A percentile compares a stretch with the other conserved stretches of the same genome.
Evolutionary conservation across 2,888 invertebrate species (phyloP).

Genomic region (Habroteleia sp.): DNA sequence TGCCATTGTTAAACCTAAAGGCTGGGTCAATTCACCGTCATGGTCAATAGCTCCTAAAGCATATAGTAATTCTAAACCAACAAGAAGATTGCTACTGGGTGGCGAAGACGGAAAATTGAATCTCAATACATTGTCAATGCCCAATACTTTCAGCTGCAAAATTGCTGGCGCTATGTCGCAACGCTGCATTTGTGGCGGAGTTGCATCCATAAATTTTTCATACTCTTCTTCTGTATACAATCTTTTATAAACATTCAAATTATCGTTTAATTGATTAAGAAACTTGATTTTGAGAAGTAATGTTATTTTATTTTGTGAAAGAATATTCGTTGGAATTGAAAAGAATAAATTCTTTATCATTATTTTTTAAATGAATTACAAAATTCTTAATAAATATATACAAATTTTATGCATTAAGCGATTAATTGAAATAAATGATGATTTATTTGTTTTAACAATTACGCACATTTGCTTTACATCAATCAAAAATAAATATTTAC

Average conservation of each 20-base stretch:
- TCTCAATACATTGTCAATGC: slow-evolving; percentile 93
- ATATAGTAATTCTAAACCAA: slow-evolving; percentile 92
- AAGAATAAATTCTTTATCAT: too few species aligned
- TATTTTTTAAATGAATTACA: too few species aligned
- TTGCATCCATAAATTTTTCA: slow-evolving; percentile 85
- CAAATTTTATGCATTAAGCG: too few species aligned
- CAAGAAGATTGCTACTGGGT: slow-evolving; percentile 91
- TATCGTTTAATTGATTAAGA: too few species aligned
- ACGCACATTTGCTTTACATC: too few species aligned
- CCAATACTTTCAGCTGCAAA: slow-evolving; percentile 95
- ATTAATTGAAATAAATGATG: too few species aligned
- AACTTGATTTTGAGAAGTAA: too few species aligned
- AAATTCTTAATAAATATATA: too few species aligned
- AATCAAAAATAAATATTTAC: too few species aligned
- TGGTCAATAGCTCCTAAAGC: slow-evolving; percentile 92
- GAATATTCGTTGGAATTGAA: too few species aligned
- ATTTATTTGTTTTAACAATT: too few species aligned
- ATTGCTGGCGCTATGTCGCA: slow-evolving; percentile 92
- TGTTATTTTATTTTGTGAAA: too few species aligned
- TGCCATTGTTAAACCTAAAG: slow-evolving; percentile 91
- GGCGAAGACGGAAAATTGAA: slow-evolving; percentile 97
- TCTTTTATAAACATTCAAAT: slow-evolving; percentile 80
- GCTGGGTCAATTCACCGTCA: slow-evolving; percentile 88
- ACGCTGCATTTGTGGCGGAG: slow-evolving; percentile 96
- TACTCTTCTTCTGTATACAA: slow-evolving; percentile 90